Evolutionary conservation across 2,888 invertebrate genomes (phyloP).

Genomic region (Phengaris arion): DNA sequence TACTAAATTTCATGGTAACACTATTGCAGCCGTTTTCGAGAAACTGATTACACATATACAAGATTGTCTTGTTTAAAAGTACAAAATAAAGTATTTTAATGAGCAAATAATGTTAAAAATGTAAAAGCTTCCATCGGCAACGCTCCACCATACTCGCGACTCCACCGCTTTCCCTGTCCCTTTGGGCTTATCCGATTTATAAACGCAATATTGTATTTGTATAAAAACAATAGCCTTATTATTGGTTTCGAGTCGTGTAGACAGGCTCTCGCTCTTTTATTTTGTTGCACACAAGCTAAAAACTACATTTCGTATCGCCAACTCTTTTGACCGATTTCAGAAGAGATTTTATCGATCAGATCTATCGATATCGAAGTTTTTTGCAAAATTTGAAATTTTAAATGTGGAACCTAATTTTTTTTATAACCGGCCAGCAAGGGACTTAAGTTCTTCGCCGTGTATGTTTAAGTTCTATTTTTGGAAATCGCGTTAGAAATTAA

Average conservation of each 20-base stretch:
- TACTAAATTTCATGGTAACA: too few species aligned
- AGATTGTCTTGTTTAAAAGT: too few species aligned
- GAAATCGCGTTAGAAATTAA: not conserved
- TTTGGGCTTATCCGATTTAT: slow-evolving; percentile 76
- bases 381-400: slow-evolving; percentile 25
- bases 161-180: slow-evolving; percentile 52
- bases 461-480: slow-evolving; percentile 3
- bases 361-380: slow-evolving; percentile 24
- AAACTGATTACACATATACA: too few species aligned
- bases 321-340: slow-evolving; percentile 44
- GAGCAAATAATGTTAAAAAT: not conserved
- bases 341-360: slow-evolving; percentile 21
- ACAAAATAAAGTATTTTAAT: too few species aligned
- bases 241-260: slow-evolving; percentile 67
- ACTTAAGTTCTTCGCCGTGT: not conserved
- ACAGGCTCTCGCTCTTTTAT: slow-evolving; percentile 55
- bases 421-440: not conserved
- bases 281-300: slow-evolving; percentile 54
- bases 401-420: slow-evolving; percentile 11
- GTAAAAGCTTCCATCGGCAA: not conserved
- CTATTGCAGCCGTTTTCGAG: too few species aligned
- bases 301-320: slow-evolving; percentile 46
- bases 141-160: slow-evolving; percentile 34
- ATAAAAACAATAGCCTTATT: slow-evolving; percentile 79
- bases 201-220: slow-evolving; percentile 79